Evolutionary conservation across 2,888 invertebrate genomes (phyloP), one percentile per base, ranked within the genome.

Genomic region (Empis stercorea): DNA sequence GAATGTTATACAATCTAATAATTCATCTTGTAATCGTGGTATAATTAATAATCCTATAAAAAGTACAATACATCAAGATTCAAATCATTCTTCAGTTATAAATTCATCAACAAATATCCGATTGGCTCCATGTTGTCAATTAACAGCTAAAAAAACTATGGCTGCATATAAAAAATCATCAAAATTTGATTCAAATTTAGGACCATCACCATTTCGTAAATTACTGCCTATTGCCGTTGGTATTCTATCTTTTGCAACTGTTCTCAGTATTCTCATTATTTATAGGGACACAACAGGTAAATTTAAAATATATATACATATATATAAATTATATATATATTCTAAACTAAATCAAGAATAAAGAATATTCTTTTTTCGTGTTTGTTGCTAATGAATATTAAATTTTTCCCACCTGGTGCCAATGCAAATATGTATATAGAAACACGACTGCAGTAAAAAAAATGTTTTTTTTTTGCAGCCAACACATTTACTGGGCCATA

Each of bases 231-330:
- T 83, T 30, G 77, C 81, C 42, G 71, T 84, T 53, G 87, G 85
- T 70, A 74, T 86, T 54, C 71, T 84, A 51, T 84, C 85, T 10
- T 87, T 87, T 70, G 83, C 84, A 49, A 82, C 83, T 30, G 86
- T 85, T 30, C 83, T 86, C 79, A 81, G 83, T 11, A 74, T 84
- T 60, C 39, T 48, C 54, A 75, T 86, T 40, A 76, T 86, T 55
- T 86, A 85, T 66, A 85, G 85, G 80, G 83, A 86, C 65, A 84
- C 82, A 57, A 82, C 79, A 70, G 84, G 85, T 85, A 67, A 75
- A 52, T 51, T 9, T 36, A 17, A 44, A 17, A 9, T 16, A 43
- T 15, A n/a, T n/a, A n/a, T n/a, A n/a, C n/a, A n/a, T n/a, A n/a
- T n/a, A n/a, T n/a, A n/a, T n/a, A n/a, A n/a, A n/a, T n/a, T n/a